Percentiles rank a stretch among this genome's conserved stretches.
Conservation (phyloP, 2,797 vertebrate genomes). For the Anguilla anguilla region DNA sequence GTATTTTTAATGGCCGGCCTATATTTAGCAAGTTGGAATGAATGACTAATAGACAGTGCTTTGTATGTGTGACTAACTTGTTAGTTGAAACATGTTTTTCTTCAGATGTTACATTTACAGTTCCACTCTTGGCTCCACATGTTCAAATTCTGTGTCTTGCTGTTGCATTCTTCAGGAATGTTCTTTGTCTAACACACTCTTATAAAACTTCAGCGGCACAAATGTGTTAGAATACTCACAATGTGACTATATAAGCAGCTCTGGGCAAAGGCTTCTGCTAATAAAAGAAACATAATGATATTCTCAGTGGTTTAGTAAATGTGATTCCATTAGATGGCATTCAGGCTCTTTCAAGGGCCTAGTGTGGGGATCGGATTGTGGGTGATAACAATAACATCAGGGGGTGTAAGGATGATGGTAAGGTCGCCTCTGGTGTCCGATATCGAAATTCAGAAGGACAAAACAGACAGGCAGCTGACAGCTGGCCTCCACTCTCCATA, state of each 20-base stretch:
- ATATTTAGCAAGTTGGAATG: too few species aligned
- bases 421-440: conserved; percentile 42
- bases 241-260: background rate
- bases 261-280: background rate
- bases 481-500: conserved; percentile 66
- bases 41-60: too few species aligned
- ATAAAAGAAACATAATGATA: background rate
- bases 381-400: conserved; percentile 48
- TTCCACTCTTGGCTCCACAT: background rate
- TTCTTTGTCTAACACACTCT: background rate
- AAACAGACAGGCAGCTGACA: conserved; percentile 61
- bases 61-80: too few species aligned
- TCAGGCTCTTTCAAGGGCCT: conserved; percentile 38
- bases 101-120: background rate
- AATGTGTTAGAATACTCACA: background rate
- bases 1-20: too few species aligned
- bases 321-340: conserved; percentile 45
- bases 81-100: background rate
- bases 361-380: conserved; percentile 37
- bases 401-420: conserved; percentile 44
- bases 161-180: background rate
- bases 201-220: background rate
- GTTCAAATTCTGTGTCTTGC: background rate
- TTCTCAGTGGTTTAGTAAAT: background rate
- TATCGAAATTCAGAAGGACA: conserved; percentile 57